Evolutionary conservation across 64 coral and sea anemone species (phyloP), one percentile per base, ranked within the genome.

Genomic region (Porites lutea): DNA sequence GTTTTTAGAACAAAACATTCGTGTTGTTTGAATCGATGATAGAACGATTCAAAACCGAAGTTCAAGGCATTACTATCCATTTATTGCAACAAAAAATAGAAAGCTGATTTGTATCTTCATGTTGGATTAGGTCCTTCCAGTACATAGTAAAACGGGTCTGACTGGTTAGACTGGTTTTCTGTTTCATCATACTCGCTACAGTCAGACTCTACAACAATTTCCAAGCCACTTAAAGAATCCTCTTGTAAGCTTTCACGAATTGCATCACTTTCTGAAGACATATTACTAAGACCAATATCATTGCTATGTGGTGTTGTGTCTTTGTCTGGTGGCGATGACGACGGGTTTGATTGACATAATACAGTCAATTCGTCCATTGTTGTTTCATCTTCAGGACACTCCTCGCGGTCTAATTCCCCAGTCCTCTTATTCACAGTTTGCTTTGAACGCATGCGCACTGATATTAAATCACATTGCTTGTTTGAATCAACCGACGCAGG

Each of bases 141-240:
- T n/a, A 84, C 81, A 51, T 84, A 52, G 48, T 84, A 84, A 69
- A 84, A 84, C 21, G 21, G 55, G 13, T 62, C 57, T 14, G 18
- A 19, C 73, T 18, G 3, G 73, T 76, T 13, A 51, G 63, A 84
- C 63, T 84, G 81, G 48, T 65, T 52, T 68, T 84, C 62, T 10
- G 18, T 68, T 69, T 84, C 81, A 23, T 84, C 61, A 4, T 11
- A 20, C 45, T 84, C 81, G 43, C 81, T 67, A 22, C 62, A 84
- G 46, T 84, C 81, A n/a, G 64, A 68, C 16, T 84, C 81, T 51
- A 84, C 14, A 11, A 84, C 19, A 14, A 84, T 14, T 21, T 84
- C 81, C 45, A 84, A 64, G 11, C 62, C 62, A 13, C 81, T 84
- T 8, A 84, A 65, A 13, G 75, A 52, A 51, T 46, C 4, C 8